A percentile compares a stretch with the other conserved stretches of the same genome.
phyloP scores from a whole-genome alignment of 53 echinoderm and acorn worm species.

The Antedon mediterranea region DNA sequence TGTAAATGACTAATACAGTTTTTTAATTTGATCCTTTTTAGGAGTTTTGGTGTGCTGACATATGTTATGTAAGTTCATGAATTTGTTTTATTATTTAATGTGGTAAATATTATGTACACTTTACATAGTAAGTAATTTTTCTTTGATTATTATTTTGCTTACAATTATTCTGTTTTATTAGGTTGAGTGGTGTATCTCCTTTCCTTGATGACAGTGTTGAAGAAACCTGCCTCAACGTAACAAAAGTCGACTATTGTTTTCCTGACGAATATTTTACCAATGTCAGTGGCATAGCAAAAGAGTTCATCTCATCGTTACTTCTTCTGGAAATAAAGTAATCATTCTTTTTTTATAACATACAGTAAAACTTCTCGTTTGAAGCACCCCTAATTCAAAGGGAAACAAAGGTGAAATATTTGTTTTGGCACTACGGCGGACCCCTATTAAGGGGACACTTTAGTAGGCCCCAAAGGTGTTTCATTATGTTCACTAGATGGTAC shows the following conservation, averaged over 20 bases:
- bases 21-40: conserved; percentile 16
- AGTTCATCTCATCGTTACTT: conserved; percentile 38
- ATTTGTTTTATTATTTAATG: no score
- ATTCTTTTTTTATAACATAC: no score
- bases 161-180: no score
- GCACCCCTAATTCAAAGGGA: no score
- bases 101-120: no score
- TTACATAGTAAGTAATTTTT: no score
- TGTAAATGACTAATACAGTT: no score
- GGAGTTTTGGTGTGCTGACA: conserved; percentile 60
- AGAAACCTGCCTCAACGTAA: conserved; percentile 56
- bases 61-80: conserved; percentile 63
- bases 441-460: no score
- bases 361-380: no score
- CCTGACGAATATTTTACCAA: conserved; percentile 60
- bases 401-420: not conserved
- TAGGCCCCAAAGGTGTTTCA: no score
- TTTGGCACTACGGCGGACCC: not conserved
- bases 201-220: conserved; percentile 69
- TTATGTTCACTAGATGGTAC: no score
- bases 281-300: conserved; percentile 35
- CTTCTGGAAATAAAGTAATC: conserved; percentile 30
- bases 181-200: conserved; percentile 66
- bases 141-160: no score
- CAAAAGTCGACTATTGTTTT: conserved; percentile 58